Conservation (phyloP, 2,113 vertebrate genomes). For the Hymenochirus boettgeri region DNA sequence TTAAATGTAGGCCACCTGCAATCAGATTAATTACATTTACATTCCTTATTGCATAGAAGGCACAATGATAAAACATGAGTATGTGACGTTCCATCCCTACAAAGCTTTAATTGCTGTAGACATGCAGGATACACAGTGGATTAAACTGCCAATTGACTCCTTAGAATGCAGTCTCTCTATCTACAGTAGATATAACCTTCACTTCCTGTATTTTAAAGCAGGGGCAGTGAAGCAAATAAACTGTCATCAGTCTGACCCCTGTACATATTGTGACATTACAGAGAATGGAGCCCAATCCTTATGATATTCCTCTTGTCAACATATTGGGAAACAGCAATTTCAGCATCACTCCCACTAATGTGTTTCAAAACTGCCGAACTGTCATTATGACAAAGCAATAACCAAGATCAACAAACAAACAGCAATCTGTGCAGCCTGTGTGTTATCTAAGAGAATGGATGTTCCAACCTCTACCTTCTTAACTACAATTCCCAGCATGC, state of each 20-base stretch:
- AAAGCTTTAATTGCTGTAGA: conserved; percentile 7
- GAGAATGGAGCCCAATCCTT: background rate
- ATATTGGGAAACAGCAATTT: conserved; percentile 12
- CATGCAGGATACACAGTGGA: background rate
- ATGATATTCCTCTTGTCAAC: conserved; percentile 8
- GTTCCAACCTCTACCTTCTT: no score
- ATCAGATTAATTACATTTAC: no score
- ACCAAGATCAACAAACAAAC: background rate
- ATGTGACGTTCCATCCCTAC: conserved; percentile 1
- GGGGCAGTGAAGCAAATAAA: conserved; percentile 10
- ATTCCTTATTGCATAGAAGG: conserved; percentile 3
- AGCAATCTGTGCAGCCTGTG: no score
- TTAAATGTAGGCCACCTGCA: conserved; percentile 5
- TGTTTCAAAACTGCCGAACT: background rate
- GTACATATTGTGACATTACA: background rate
- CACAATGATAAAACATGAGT: background rate
- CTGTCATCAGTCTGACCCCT: conserved; percentile 8
- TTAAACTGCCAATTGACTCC: background rate
- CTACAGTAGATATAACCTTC: conserved; percentile 20
- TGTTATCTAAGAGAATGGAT: no score
- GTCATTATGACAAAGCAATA: background rate
- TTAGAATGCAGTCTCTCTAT: conserved; percentile 15
- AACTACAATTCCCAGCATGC: no score
- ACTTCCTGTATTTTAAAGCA: conserved; percentile 8
- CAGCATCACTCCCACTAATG: background rate